Conservation (phyloP, 2,797 vertebrate genomes). For the Sitta carolinensis region DNA sequence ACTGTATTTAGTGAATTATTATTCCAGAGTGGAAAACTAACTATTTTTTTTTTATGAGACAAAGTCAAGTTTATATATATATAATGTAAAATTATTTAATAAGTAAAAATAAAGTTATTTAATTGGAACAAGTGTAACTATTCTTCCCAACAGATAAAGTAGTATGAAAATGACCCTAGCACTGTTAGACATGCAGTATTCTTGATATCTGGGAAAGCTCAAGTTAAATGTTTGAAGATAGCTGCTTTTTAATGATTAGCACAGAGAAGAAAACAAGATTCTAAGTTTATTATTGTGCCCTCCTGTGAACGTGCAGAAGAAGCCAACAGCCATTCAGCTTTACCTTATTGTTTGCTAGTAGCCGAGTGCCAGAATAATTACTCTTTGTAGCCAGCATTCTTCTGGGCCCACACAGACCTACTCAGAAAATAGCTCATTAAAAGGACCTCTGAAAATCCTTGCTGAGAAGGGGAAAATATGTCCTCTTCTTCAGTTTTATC, state of each 20-base stretch:
- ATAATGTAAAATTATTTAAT: neutral
- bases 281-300: neutral
- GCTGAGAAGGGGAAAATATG: slow-evolving; percentile 40
- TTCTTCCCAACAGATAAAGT: neutral
- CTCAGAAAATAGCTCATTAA: slow-evolving; percentile 68
- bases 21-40: neutral
- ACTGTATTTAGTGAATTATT: neutral
- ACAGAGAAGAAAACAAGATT: slow-evolving; percentile 2
- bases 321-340: slow-evolving; percentile 46
- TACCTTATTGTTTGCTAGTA: slow-evolving; percentile 46
- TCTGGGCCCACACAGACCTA: slow-evolving; percentile 74
- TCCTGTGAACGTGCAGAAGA: slow-evolving; percentile 11
- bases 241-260: slow-evolving; percentile 20
- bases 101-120: neutral
- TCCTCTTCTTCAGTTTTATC: slow-evolving; percentile 40
- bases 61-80: neutral
- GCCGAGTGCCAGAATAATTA: slow-evolving; percentile 59
- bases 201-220: neutral
- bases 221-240: neutral
- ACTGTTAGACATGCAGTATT: neutral
- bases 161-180: neutral
- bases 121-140: neutral
- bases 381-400: slow-evolving; percentile 71
- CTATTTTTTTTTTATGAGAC: neutral
- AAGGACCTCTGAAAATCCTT: slow-evolving; percentile 57